Percentiles rank a stretch among this genome's conserved stretches.
Evolutionary conservation across 2,113 vertebrate species (phyloP).

Genomic region (Gnathonemus echidnorhynchus): DNA sequence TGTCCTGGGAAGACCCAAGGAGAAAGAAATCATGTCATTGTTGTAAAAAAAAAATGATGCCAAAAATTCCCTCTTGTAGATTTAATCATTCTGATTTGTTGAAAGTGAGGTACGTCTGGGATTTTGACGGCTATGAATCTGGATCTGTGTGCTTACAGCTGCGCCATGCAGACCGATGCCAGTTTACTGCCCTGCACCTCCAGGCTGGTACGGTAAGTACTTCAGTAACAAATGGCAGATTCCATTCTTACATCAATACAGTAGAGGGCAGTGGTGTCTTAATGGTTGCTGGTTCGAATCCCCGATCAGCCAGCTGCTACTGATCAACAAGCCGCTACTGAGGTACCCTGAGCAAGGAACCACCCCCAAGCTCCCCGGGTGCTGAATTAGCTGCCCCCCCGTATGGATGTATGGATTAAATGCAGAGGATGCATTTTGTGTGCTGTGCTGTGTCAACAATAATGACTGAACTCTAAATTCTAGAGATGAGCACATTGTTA

Average conservation of each 20-base stretch:
- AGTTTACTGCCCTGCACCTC: constrained; percentile 63
- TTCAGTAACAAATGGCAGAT: neutral
- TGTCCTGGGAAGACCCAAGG: neutral
- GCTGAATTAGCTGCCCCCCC: no score
- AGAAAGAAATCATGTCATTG: neutral
- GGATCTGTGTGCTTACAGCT: constrained; percentile 34
- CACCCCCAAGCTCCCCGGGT: no score
- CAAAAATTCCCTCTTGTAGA: neutral
- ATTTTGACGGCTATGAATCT: neutral
- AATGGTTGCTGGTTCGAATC: no score
- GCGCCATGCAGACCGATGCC: constrained; percentile 59
- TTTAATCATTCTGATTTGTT: neutral
- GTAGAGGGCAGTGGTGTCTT: neutral
- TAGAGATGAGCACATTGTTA: neutral
- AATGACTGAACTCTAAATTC: no score
- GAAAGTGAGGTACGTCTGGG: neutral
- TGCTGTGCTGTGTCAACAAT: no score
- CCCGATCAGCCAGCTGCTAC: no score
- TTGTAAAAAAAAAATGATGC: neutral
- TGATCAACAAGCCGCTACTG: no score
- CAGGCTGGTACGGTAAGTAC: constrained; percentile 67
- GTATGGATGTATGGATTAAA: no score
- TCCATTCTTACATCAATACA: neutral
- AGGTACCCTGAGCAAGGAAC: no score
- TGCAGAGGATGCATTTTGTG: no score